Evolutionary conservation across 2,113 vertebrate genomes (phyloP), one percentile per base, ranked within the genome.

Genomic region (Takifugu flavidus): DNA sequence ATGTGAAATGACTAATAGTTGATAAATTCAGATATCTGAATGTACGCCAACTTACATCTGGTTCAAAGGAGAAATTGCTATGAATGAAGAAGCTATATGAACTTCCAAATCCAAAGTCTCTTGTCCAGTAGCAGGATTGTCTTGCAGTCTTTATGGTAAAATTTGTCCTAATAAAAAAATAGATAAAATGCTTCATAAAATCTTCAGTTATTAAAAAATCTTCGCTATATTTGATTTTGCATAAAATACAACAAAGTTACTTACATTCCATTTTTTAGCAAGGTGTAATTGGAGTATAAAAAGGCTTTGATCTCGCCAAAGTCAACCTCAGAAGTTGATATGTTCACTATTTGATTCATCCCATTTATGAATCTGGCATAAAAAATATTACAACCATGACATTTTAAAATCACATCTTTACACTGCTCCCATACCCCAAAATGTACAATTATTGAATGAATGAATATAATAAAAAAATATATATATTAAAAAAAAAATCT

Each of bases 341-440:
- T 0, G 0, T 82, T 90, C 43, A 94, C 1, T 5, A 0, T 0
- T 50, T 0, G 2, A 74, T 45, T 65, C 82, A 90, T 67, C 56
- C 86, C 87, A 70, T 94, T 98, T 57, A 96, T 60, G 85, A 99
- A 95, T 81, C 96, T 98, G 88, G 77, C 87, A 70, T 15, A 6
- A 56, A 44, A 54, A 1, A 57, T 29, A 29, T 10, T 51, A 27
- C 39, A 67, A 20, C 44, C 53, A 12, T 13, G 39, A 54, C 13
- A 47, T 47, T 15, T 5, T 6, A 47, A 8, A 47, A 46, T 46
- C 10, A 46, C 45, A 14, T 46, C 13, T 46, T 46, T 6, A 13
- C 13, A 46, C 13, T 46, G 8, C n/a, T 2, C 5, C 15, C 25
- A 26, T 11, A 50, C 8, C 49, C 15, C 25, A 20, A 25, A 20